Evolutionary conservation across 2,888 invertebrate genomes (phyloP), one percentile per base, ranked within the genome.

Genomic region (Ophion ventricosus): DNA sequence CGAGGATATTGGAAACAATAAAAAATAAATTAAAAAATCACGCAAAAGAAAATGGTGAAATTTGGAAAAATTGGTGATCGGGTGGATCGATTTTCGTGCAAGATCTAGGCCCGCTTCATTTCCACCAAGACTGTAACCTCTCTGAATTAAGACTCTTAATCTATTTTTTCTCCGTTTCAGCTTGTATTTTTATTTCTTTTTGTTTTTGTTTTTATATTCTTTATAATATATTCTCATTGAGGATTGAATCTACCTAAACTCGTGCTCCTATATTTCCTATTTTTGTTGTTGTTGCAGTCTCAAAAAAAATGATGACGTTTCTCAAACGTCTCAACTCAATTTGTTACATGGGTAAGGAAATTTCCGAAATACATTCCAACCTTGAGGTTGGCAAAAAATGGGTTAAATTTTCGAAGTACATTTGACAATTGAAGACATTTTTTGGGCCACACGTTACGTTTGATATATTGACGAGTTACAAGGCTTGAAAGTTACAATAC

Each of bases 101-200:
- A 69, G 69, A 77, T 77, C 67, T 83, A 83, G 76, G 80, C 83
- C 72, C 80, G 66, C 54, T 61, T 35, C 17, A 43, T 64, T 73
- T 35, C 59, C 29, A 80, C 59, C 20, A 56, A 75, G 61, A 72
- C 35, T 74, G 29, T 56, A 8, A 29, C 20, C 69, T 7, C 7
- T 40, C 57, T n/a, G 23, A 67, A 8, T n/a, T 25, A 67, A 29
- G 14, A 25, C 61, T 59, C 67, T 63, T 64, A 1, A 57, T 79
- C 49, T 67, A 76, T 61, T 80, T 70, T 66, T 76, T 63, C 40
- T 57, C 72, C 26, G 23, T 66, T 49, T 56, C 35, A 10, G 23
- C 11, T 57, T 25, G 8, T 2, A 43, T 29, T 14, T 20, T 74
- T 17, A 14, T 43, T 49, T 49, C 17, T 49, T 49, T 4, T 49